These are phyloP conservation scores for Antrozous pallidus DNA, from an alignment of 2,797 vertebrate species.

Conservation along the genomic window DNA sequence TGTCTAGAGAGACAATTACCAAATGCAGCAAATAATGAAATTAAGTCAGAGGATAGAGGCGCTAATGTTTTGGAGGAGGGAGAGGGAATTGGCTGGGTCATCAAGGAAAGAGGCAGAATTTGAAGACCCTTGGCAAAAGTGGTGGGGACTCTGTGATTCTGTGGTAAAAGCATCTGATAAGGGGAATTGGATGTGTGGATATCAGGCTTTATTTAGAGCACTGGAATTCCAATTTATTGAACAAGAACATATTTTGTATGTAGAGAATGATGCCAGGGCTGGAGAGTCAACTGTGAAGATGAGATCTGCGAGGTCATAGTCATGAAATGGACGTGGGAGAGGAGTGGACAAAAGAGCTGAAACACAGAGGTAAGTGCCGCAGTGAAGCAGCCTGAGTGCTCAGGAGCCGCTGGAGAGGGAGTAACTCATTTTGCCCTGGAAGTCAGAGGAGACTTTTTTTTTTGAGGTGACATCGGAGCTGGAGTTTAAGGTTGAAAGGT, in stretches of 20 bases:
- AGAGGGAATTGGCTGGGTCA: background rate
- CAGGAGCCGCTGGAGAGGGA: background rate
- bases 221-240: background rate
- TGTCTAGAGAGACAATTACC: background rate
- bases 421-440: background rate
- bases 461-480: background rate
- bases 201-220: background rate
- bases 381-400: background rate
- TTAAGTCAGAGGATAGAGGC: background rate
- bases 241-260: background rate
- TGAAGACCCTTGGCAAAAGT: background rate
- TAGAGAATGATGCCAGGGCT: background rate
- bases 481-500: background rate
- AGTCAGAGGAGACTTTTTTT: background rate
- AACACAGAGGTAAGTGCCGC: background rate
- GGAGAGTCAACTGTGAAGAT: background rate
- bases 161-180: background rate
- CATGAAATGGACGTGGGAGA: background rate
- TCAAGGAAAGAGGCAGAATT: background rate
- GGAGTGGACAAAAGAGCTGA: background rate
- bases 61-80: background rate
- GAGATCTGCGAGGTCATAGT: background rate
- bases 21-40: background rate
- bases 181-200: background rate
- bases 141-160: background rate